These are phyloP conservation scores for Eurosta solidaginis DNA, from an alignment of 1,140 invertebrate species.

Conservation along the genomic window DNA sequence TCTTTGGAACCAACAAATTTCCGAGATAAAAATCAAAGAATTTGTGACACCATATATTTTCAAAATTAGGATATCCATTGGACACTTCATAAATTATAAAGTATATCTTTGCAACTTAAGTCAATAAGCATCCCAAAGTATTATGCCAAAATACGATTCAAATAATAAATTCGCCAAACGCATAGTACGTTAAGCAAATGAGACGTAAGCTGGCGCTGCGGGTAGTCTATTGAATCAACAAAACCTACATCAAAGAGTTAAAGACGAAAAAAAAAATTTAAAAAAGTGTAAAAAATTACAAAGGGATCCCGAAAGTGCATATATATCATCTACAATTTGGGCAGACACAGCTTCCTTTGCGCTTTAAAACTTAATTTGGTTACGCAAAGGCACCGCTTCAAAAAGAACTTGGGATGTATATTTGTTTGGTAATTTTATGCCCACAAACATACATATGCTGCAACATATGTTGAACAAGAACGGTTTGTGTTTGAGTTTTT, in stretches of 20 bases:
- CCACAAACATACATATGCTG: background rate
- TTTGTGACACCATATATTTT: too few relatives aligned
- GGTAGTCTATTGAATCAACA: background rate
- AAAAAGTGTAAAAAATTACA: background rate
- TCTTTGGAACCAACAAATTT: too few relatives aligned
- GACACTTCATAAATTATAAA: slow-evolving; percentile 7
- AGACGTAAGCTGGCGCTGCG: slow-evolving; percentile 1
- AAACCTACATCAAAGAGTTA: background rate
- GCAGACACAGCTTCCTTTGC: background rate
- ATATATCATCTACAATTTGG: background rate
- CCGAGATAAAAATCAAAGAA: too few relatives aligned
- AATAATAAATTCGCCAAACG: slow-evolving; percentile 2
- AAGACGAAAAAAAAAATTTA: background rate
- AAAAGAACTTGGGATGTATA: background rate
- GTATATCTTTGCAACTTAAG: background rate
- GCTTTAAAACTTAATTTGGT: slow-evolving; percentile 16
- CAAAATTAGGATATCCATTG: background rate
- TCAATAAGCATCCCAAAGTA: background rate
- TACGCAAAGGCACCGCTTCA: background rate
- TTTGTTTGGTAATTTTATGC: background rate
- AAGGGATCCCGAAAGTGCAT: background rate
- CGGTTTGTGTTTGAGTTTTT: too few relatives aligned
- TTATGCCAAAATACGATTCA: background rate
- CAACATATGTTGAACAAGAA: background rate
- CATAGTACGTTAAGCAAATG: background rate